These are phyloP conservation scores for Rutilus rutilus DNA, from an alignment of 2,113 vertebrate species.

Conservation along the genomic window DNA sequence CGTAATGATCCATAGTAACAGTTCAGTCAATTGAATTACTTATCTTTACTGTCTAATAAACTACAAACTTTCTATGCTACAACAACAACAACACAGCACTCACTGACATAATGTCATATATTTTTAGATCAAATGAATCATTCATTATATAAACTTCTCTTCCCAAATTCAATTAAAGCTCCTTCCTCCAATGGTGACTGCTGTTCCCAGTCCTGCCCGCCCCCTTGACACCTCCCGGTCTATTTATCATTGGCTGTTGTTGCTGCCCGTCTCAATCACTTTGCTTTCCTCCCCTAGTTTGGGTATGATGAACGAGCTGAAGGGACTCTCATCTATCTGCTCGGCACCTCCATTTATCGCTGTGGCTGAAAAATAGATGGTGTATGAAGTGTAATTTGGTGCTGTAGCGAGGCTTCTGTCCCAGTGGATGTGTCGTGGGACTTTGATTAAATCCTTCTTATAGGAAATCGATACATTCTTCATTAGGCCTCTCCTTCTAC, in stretches of 20 bases:
- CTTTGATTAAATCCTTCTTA: constrained; percentile 85
- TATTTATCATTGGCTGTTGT: constrained; percentile 56
- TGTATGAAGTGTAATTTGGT: constrained; percentile 78
- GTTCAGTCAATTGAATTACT: constrained; percentile 9
- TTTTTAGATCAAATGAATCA: background rate
- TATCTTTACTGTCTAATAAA: constrained; percentile 30
- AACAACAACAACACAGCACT: constrained; percentile 18
- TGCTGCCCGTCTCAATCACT: constrained; percentile 59
- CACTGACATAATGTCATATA: background rate
- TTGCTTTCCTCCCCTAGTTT: constrained; percentile 68
- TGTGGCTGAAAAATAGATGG: constrained; percentile 72
- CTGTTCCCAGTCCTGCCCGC: constrained; percentile 26
- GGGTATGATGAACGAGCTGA: constrained; percentile 72
- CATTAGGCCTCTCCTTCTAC: constrained; percentile 75
- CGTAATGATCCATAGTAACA: constrained; percentile 12
- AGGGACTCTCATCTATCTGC: constrained; percentile 74
- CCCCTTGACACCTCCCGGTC: background rate
- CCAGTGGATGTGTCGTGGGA: constrained; percentile 70
- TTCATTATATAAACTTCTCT: constrained; percentile 14
- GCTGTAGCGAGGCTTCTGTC: constrained; percentile 67
- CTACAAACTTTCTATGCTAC: background rate
- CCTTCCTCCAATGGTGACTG: constrained; percentile 6
- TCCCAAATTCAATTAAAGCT: constrained; percentile 31
- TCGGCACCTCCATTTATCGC: constrained; percentile 80
- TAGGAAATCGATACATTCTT: constrained; percentile 82